A percentile compares a stretch with the other conserved stretches of the same genome.
These are phyloP conservation scores for Drosophila setifemur DNA, from an alignment of 1,140 invertebrate species.

Conservation along the genomic window DNA sequence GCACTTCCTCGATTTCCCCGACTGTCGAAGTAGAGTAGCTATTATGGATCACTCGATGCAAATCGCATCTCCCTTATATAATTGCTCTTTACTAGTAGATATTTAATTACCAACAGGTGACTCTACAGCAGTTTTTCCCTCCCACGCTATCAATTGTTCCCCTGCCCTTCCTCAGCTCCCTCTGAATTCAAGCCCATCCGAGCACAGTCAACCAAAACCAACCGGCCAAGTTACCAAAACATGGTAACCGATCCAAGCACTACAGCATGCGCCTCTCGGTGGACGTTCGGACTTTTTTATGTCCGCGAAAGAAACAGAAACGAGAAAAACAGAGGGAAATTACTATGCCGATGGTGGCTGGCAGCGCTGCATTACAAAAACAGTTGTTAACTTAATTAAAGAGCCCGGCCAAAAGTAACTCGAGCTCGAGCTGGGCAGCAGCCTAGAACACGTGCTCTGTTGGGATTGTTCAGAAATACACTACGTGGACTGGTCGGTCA, in stretches of 20 bases:
- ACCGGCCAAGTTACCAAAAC: conserved; percentile 23
- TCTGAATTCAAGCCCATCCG: not conserved
- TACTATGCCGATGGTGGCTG: conserved; percentile 36
- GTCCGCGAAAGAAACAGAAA: conserved; percentile 44
- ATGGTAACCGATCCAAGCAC: not conserved
- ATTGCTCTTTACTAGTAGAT: conserved; percentile 37
- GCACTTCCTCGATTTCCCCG: conserved; percentile 46
- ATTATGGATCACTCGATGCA: conserved; percentile 1
- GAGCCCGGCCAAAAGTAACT: conserved; percentile 41
- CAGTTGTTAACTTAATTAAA: conserved; percentile 76
- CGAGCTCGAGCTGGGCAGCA: conserved; percentile 19
- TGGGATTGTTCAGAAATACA: not conserved
- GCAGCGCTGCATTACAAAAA: conserved; percentile 37
- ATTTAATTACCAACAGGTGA: conserved; percentile 39
- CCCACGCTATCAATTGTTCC: conserved; percentile 46
- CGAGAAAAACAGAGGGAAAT: conserved; percentile 34
- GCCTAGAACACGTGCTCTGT: conserved; percentile 13
- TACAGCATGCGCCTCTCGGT: conserved; percentile 40
- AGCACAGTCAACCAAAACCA: conserved; percentile 12
- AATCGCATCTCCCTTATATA: conserved; percentile 15
- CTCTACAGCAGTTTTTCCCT: not conserved
- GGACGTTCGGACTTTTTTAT: conserved; percentile 39
- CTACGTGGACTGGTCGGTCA: not conserved
- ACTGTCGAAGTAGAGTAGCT: conserved; percentile 3
- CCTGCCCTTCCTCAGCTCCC: conserved; percentile 2